Evolutionary conservation across 2,888 invertebrate genomes (phyloP).

Genomic region (Erynnis tages): DNA sequence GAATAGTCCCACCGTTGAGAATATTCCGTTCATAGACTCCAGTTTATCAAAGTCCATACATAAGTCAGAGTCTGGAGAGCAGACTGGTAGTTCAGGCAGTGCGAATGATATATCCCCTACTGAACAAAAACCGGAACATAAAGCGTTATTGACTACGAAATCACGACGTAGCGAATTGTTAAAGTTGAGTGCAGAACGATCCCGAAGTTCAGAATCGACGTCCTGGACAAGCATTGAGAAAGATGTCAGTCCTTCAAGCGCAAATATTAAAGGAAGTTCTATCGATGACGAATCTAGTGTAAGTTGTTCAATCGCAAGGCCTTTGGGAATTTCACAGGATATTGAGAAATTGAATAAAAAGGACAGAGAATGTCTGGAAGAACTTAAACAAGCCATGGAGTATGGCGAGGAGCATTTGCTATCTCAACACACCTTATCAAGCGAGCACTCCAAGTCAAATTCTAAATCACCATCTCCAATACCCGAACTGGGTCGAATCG

Average conservation of each 20-base stretch:
- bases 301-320: conserved; percentile 89
- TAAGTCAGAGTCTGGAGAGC: conserved; percentile 69
- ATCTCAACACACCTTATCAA: conserved; percentile 67
- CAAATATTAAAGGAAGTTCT: conserved; percentile 84
- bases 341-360: conserved; percentile 84
- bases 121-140: conserved; percentile 60
- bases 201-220: conserved; percentile 88
- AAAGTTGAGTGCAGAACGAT: conserved; percentile 87
- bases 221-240: conserved; percentile 92
- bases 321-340: conserved; percentile 89
- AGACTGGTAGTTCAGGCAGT: conserved; percentile 70
- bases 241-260: conserved; percentile 83
- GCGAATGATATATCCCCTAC: conserved; percentile 67
- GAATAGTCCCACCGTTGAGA: conserved; percentile 82
- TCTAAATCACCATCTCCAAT: conserved; percentile 69
- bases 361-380: conserved; percentile 83
- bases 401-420: conserved; percentile 75
- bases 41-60: conserved; percentile 62
- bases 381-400: conserved; percentile 81
- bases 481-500: conserved; percentile 65
- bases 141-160: conserved; percentile 68
- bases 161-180: conserved; percentile 79
- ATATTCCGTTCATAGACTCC: conserved; percentile 71
- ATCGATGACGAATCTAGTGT: conserved; percentile 87
- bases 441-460: conserved; percentile 73